Conservation (phyloP, 1,140 invertebrate genomes). For the Tigriopus japonicus region DNA sequence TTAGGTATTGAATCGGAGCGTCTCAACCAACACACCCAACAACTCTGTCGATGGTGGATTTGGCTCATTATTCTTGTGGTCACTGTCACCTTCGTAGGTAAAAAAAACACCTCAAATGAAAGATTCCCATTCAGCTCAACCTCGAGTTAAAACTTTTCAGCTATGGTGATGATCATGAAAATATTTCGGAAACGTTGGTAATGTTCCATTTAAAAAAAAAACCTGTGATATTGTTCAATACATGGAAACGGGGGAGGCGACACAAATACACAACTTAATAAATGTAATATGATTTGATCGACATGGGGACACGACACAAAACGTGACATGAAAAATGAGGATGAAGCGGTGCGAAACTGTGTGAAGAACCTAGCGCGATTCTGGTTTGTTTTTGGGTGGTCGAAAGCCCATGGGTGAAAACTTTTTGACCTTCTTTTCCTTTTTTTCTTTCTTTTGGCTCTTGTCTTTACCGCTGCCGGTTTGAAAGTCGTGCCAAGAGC, state of each 20-base stretch:
- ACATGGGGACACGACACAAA: too few relatives aligned
- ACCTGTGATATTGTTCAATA: too few relatives aligned
- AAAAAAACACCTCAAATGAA: neutral
- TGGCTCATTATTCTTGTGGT: constrained; percentile 9
- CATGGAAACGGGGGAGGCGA: too few relatives aligned
- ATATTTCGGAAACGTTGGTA: too few relatives aligned
- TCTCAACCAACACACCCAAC: neutral
- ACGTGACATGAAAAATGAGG: too few relatives aligned
- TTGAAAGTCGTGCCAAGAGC: constrained; percentile 89
- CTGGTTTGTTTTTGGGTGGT: constrained; percentile 88
- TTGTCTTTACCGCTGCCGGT: constrained; percentile 17
- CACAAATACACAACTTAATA: too few relatives aligned
- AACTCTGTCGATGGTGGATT: constrained; percentile 6
- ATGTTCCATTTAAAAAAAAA: too few relatives aligned
- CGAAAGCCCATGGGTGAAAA: constrained; percentile 44
- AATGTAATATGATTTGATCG: too few relatives aligned
- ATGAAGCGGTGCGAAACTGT: too few relatives aligned
- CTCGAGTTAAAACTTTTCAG: too few relatives aligned
- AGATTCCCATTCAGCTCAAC: neutral
- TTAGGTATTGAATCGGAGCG: neutral
- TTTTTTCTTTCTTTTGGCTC: constrained; percentile 23
- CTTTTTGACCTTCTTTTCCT: constrained; percentile 36
- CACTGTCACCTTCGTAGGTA: constrained; percentile 6
- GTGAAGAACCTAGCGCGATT: constrained; percentile 48
- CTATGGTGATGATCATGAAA: too few relatives aligned